Base-by-base conservation (phyloP, 1,140 invertebrate genomes). In the Cydia pomonella region DNA sequence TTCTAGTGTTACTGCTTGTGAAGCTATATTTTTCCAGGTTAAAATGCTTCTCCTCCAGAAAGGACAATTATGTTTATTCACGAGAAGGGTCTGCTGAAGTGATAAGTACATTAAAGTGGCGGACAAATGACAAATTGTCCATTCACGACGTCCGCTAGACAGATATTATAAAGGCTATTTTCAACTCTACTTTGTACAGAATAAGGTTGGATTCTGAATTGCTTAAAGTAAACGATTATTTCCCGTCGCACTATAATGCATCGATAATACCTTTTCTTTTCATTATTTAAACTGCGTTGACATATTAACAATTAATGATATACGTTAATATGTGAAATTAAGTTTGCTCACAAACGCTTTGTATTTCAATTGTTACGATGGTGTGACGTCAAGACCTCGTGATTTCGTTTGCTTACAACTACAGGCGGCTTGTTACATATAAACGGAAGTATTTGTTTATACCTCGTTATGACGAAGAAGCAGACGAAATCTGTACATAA, bases 401-500 rank as follows among this genome's bases (percentile, higher is more conserved):
- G 64, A 41, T 69, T 69, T 69, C 27, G 64, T 69, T 69, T 69
- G 64, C 64, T 69, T 41, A 21, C n/a, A 41, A 29, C 29, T 69
- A 69, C 27, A 38, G 27, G 63, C 63, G 29, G 33, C 16, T 12
- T 69, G n/a, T 18, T 33, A 69, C n/a, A 18, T 69, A 38, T 18
- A 33, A 63, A 18, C 33, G 27, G 64, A 59, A 59, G 21, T 59
- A 59, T 33, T 69, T 69, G 64, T 69, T 69, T 69, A 69, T 69
- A 69, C 33, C 53, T 59, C 53, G 27, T 69, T 69, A 33, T 69
- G 64, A 69, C 29, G 64, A 38, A 66, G 63, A 53, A 59, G 4
- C 53, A 59, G 23, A 21, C 53, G 53, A 21, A 23, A 59, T 59
- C 21, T 59, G 18, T 12, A 21, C 53, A 21, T 18, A 59, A 23